Conservation (phyloP, 2,113 vertebrate species). For the Entelurus aequoreus region DNA sequence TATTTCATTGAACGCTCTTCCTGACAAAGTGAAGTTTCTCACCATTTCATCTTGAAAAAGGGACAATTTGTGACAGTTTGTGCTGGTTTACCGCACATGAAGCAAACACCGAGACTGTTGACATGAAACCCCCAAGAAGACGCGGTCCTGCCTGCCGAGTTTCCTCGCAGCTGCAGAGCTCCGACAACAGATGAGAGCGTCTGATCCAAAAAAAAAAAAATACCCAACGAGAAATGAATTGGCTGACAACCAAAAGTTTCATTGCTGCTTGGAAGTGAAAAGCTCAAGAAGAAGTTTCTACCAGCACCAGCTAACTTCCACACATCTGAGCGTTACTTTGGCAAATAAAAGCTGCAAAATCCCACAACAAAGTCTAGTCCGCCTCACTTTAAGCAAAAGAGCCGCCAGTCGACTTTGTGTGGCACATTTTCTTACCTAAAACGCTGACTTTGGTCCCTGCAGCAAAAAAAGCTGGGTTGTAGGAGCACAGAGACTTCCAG, state of each 20-base stretch:
- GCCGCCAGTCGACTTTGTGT: neutral
- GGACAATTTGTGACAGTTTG: too few relatives aligned
- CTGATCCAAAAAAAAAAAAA: neutral
- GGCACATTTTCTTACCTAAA: conserved; percentile 58
- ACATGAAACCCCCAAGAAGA: too few relatives aligned
- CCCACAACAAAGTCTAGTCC: too few relatives aligned
- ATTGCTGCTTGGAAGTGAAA: neutral
- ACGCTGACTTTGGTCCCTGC: conserved; percentile 64
- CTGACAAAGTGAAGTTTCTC: too few relatives aligned
- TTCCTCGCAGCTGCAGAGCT: too few relatives aligned
- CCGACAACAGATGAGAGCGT: too few relatives aligned
- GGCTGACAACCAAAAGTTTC: neutral
- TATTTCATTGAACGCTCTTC: too few relatives aligned
- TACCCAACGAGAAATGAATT: neutral
- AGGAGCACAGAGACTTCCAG: conserved; percentile 48
- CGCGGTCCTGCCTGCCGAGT: too few relatives aligned
- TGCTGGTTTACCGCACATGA: too few relatives aligned
- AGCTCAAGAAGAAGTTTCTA: neutral
- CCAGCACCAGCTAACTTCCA: neutral
- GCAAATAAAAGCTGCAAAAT: too few relatives aligned
- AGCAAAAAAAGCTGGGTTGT: conserved; percentile 48
- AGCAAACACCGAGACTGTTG: too few relatives aligned
- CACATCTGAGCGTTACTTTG: neutral
- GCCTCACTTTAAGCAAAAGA: neutral
- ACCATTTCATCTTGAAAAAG: too few relatives aligned